Evolutionary conservation across 1,140 invertebrate genomes (phyloP), one percentile per base, ranked within the genome.

Genomic region (Lordiphosa mommai): DNA sequence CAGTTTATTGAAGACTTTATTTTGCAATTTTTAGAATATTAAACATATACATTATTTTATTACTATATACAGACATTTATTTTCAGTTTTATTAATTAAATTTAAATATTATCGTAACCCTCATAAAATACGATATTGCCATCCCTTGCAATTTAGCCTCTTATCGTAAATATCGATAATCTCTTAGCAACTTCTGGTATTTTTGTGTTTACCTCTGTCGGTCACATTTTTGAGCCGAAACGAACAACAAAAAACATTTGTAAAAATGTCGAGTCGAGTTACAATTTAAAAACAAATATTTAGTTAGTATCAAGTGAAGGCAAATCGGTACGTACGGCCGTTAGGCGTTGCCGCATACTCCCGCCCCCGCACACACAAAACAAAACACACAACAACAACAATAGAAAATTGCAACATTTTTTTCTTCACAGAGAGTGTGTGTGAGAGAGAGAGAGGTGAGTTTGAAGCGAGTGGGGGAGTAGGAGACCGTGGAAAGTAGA

Each of bases 211-310:
- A 8, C 5, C 2, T 1, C 0, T 5, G 13, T 2, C 57, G 50
- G 38, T 61, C 58, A 52, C 38, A 32, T 47, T 14, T 20, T 1
- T 12, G 27, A 30, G 8, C n/a, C 55, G 37, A 59, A 66, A 56
- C 58, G 63, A 66, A 77, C 66, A 76, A 76, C 72, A 71, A 76
- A 76, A 76, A 77, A 77, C 67, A 79, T 52, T 72, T 63, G 57
- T 56, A 43, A 72, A 76, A 79, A 77, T 77, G 72, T 50, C 36
- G 46, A 56, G 36, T 52, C 30, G 30, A 47, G 40, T 29, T n/a
- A 52, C 20, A 41, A 41, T 56, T 63, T 79, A 72, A 61, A 23
- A 23, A 23, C 20, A 32, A 27, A 34, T 51, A 57, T 66, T 67
- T 34, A 23, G 27, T 51, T 34, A 56, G 56, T 29, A 71, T n/a